phyloP scores from a whole-genome alignment of 2,888 invertebrate species.

The Eupithecia exiguata region DNA sequence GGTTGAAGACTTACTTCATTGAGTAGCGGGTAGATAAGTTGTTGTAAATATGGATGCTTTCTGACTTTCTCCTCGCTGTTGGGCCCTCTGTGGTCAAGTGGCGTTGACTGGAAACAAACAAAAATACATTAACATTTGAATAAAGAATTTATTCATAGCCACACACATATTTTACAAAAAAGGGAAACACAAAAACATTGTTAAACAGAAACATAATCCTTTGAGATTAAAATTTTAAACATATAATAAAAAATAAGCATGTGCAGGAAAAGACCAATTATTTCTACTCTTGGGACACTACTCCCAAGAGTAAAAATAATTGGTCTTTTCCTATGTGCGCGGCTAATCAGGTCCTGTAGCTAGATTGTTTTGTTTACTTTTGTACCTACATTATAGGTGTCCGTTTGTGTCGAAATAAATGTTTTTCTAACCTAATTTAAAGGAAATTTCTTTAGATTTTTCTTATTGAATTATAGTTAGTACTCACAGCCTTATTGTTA shows the following conservation, averaged over 20 bases:
- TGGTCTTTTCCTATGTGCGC: too few species aligned
- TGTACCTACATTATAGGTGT: background rate
- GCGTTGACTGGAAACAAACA: conserved; percentile 68
- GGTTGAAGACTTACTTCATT: conserved; percentile 66
- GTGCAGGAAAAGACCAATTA: too few species aligned
- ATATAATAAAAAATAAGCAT: too few species aligned
- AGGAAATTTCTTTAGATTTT: background rate
- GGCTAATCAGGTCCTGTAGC: too few species aligned
- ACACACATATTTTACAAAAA: too few species aligned
- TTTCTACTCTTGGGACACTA: too few species aligned
- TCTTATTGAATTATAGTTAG: background rate
- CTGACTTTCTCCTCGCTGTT: conserved; percentile 76
- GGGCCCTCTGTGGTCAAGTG: conserved; percentile 80
- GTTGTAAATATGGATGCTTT: conserved; percentile 79
- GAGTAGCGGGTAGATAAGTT: conserved; percentile 79
- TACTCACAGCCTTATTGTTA: conserved; percentile 32
- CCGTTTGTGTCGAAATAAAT: background rate
- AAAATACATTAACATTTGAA: background rate
- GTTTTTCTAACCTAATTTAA: background rate
- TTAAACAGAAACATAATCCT: too few species aligned
- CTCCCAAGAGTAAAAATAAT: too few species aligned
- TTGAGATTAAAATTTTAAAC: too few species aligned
- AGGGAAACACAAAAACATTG: too few species aligned
- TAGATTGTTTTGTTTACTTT: background rate
- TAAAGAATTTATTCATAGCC: too few species aligned